Evolutionary conservation across 2,888 invertebrate genomes (phyloP).

Genomic region (Liposcelis brunnea): DNA sequence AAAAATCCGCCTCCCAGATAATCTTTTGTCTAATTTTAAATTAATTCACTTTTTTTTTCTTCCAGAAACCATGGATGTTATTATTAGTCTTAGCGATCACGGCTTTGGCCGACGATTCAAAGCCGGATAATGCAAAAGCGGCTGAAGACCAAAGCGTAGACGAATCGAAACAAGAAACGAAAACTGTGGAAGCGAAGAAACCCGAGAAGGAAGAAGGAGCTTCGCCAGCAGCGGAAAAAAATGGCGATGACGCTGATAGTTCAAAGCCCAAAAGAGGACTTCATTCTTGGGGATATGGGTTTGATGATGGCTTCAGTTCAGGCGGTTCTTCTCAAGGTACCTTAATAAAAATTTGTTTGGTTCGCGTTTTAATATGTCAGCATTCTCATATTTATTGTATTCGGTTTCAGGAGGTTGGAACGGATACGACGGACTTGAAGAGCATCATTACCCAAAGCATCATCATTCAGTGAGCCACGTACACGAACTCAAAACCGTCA

Average conservation of each 20-base stretch:
- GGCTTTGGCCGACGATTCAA: background rate
- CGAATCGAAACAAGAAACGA: constrained; percentile 1
- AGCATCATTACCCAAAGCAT: background rate
- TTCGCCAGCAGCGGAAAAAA: background rate
- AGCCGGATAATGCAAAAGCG: background rate
- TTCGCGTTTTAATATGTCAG: too few relatives aligned
- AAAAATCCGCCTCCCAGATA: too few relatives aligned
- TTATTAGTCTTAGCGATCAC: background rate
- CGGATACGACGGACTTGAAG: too few relatives aligned
- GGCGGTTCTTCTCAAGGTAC: background rate
- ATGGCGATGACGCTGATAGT: background rate
- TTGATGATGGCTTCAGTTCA: background rate
- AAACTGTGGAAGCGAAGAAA: background rate
- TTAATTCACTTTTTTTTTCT: too few relatives aligned
- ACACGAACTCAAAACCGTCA: constrained; percentile 26
- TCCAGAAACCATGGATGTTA: background rate
- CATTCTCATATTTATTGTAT: too few relatives aligned
- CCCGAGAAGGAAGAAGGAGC: background rate
- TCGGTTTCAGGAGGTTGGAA: too few relatives aligned
- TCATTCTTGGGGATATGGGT: constrained; percentile 1
- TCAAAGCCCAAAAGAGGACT: constrained; percentile 3
- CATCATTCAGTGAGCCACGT: background rate
- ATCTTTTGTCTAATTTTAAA: too few relatives aligned
- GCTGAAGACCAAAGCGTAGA: constrained; percentile 5
- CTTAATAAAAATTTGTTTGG: too few relatives aligned